Base-by-base conservation (phyloP, 1,140 invertebrate genomes). In the Eupristina koningsbergeri region DNA sequence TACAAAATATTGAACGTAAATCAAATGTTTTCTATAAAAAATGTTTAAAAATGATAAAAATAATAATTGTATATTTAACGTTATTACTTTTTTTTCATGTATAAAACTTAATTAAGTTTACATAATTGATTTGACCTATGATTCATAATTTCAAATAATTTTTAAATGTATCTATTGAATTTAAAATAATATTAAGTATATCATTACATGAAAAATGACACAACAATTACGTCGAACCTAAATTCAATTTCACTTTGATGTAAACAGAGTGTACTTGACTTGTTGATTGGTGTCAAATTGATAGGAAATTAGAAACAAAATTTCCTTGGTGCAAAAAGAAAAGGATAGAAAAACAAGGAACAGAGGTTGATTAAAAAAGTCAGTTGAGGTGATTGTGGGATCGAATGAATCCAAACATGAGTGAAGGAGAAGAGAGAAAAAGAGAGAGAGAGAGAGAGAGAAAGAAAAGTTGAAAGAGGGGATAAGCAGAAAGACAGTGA, bases 321-420 rank as follows among this genome's bases (percentile, higher is more conserved):
- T 78, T 63, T 78, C 19, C 58, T 63, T 63, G 36, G 41, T 63
- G 26, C 53, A 58, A 58, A 58, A 26, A 26, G 53, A 58, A 63
- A 41, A 29, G 41, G 1, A 31, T 41, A n/a, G n/a, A 71, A 50
- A 53, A 71, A 36, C 79, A 61, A 31, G 13, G 69, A 17, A 74
- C 79, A 64, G 31, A 41, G 63, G 36, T 67, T 53, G 74, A 77
- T 83, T 53, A 83, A 82, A 75, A 76, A 69, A 83, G 81, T 83
- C 61, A 63, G 73, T 77, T 69, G 39, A 50, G 31, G 26, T 5
- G n/a, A n/a, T n/a, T n/a, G n/a, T n/a, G n/a, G n/a, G n/a, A n/a
- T n/a, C n/a, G n/a, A n/a, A n/a, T n/a, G 63, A 50, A 9, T 22
- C 26, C 17, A 41, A 58, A 50, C 53, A 75, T 53, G 36, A 81